phyloP scores from a whole-genome alignment of 2,888 invertebrate species.

The Dione juno region DNA sequence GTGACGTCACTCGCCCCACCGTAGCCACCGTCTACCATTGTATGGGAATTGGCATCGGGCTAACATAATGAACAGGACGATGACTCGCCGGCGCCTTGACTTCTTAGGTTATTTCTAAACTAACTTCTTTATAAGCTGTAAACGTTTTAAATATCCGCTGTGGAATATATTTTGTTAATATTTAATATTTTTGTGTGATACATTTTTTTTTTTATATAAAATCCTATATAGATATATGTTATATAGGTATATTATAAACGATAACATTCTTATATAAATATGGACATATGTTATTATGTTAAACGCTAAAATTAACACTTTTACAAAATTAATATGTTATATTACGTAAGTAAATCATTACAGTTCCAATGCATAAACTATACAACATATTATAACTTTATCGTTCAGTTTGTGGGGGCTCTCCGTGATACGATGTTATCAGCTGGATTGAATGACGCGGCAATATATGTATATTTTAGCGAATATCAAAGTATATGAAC shows the following conservation, averaged over 20 bases:
- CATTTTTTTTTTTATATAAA: too few species aligned
- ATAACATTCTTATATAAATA: too few species aligned
- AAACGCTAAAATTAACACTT: background rate
- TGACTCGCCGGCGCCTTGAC: conserved; percentile 59
- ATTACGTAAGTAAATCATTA: conserved; percentile 1
- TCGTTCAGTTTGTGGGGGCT: conserved; percentile 59
- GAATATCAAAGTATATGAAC: conserved; percentile 66
- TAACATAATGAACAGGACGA: conserved; percentile 72
- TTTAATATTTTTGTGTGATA: conserved; percentile 3
- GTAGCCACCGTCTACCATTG: conserved; percentile 67
- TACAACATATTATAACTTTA: conserved; percentile 46
- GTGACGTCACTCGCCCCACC: conserved; percentile 74
- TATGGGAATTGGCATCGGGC: conserved; percentile 72
- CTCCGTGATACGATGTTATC: conserved; percentile 70
- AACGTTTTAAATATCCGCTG: background rate
- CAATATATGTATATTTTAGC: conserved; percentile 68
- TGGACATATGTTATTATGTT: background rate
- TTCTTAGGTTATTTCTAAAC: conserved; percentile 45
- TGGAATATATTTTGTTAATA: background rate
- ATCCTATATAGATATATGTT: too few species aligned
- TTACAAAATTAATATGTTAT: background rate
- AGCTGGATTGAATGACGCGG: conserved; percentile 66
- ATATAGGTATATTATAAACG: too few species aligned
- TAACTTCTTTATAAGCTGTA: conserved; percentile 24
- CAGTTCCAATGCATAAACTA: conserved; percentile 10